These are phyloP conservation scores for Peromyscus eremicus DNA, from an alignment of 2,797 vertebrate genomes.

Conservation along the genomic window DNA sequence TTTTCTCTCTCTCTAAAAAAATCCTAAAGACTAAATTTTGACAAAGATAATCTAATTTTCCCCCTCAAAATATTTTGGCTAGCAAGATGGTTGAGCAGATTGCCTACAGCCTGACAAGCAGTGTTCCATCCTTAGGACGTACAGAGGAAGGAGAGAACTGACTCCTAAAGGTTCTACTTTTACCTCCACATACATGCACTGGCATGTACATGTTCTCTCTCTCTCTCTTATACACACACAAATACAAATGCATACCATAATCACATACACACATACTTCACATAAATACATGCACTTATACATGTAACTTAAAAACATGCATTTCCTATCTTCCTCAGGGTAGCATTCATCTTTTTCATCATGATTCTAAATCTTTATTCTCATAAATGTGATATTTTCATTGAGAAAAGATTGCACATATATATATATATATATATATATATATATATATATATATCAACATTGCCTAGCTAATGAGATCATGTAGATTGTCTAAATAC, in stretches of 20 bases:
- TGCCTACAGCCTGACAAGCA: background rate
- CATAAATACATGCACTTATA: background rate
- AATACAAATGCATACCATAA: background rate
- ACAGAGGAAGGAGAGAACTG: background rate
- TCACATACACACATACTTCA: background rate
- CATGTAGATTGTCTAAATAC: constrained; percentile 85
- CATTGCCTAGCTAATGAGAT: constrained; percentile 83
- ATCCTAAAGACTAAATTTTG: background rate
- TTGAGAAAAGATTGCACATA: constrained; percentile 76
- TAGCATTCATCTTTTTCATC: background rate
- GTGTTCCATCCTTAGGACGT: background rate
- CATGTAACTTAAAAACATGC: background rate
- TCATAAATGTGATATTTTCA: constrained; percentile 76
- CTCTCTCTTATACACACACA: too few relatives aligned
- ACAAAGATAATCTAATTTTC: background rate
- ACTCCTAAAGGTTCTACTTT: background rate
- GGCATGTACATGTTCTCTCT: too few relatives aligned
- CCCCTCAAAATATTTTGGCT: background rate
- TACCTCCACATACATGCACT: background rate
- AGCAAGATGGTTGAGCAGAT: background rate
- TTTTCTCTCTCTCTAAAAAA: background rate
- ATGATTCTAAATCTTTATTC: constrained; percentile 53
- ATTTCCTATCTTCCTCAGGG: background rate
- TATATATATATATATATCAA: background rate
- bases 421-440: background rate